Evolutionary conservation across 2,888 invertebrate species (phyloP), one percentile per base, ranked within the genome.

Genomic region (Hirudinaria manillensis): DNA sequence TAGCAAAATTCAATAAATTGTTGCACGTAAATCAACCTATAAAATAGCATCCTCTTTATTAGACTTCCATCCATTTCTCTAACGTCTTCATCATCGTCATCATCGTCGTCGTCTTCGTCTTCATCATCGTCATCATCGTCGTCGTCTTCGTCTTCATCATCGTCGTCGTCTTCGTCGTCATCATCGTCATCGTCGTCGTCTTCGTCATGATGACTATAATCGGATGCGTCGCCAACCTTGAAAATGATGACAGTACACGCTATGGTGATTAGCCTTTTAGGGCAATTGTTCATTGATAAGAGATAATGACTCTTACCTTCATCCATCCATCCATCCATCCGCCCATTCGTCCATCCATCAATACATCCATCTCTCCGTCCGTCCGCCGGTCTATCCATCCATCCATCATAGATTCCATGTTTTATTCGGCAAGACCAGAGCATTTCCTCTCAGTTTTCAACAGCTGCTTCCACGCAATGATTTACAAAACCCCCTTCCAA

Each of bases 131-230:
- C 70, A 34, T 34, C 45, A 70, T 70, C 45, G 36, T 70, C 70
- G n/a, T 38, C 70, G 36, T 38, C 70, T 7, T 70, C 45, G 36
- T 70, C 70, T 7, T 70, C 70, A 70, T 70, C 70, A 38, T 70
- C 45, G n/a, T 70, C 70, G n/a, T 70, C 70, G 36, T 70, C 70
- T 36, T 70, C 70, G 21, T 70, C 70, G 36, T 34, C 70, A 70
- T 38, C 70, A 70, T 45, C 70, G 2, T 45, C 70, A 38, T 24
- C 45, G 2, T 51, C 70, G 3, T 51, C 70, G 24, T 45, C 45
- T 38, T 45, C 70, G 38, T 45, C 70, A 70, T 45, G 45, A 70
- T 45, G 45, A 45, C n/a, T 45, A 45, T 70, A 3, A 70, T 70
- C 70, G 45, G 3, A 3, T 1, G 1, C 45, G 16, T 45, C 3